Base-by-base conservation (phyloP, 2,888 invertebrate genomes). In the Aricia artaxerxes region DNA sequence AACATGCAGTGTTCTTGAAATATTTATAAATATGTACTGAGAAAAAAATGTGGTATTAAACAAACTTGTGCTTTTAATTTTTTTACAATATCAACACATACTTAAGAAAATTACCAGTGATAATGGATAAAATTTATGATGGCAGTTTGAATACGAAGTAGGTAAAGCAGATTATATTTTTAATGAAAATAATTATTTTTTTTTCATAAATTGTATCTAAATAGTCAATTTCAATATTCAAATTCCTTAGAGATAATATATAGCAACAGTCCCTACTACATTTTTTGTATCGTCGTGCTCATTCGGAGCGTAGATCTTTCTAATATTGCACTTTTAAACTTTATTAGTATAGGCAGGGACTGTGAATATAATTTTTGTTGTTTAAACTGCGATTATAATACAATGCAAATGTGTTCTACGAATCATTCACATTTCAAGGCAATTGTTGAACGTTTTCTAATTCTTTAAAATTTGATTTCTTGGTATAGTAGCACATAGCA, bases 221-320 rank as follows among this genome's bases (percentile, higher is more conserved):
- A 76, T 76, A 78, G 78, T 78, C 73, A 78, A 78, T 78, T 78
- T 64, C 77, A 60, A 38, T 38, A 78, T 77, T 78, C 78, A 78
- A 73, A 78, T 78, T 73, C 78, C 73, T 78, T 60, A 78, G 31
- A 11, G n/a, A 35, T 53, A 24, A 24, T 24, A 24, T 24, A 16
- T 38, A 53, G 31, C 35, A 35, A 35, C 53, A 53, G 57, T 76
- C 57, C 76, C 76, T 57, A n/a, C 57, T 69, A 35, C 16, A 69
- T 35, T 35, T 35, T 31, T 38, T 13, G 5, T 69, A 35, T 4
- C 13, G 9, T 64, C 31, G 4, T 11, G 31, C 69, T 35, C 35
- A 69, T 35, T 7, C 2, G 13, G 13, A 35, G 69, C 13, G 13
- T 38, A 69, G 11, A 35, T 69, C 24, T 35, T 35, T 69, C 4